Base-by-base conservation (phyloP, 1,140 invertebrate genomes). In the Drosophila quadrilineata region DNA sequence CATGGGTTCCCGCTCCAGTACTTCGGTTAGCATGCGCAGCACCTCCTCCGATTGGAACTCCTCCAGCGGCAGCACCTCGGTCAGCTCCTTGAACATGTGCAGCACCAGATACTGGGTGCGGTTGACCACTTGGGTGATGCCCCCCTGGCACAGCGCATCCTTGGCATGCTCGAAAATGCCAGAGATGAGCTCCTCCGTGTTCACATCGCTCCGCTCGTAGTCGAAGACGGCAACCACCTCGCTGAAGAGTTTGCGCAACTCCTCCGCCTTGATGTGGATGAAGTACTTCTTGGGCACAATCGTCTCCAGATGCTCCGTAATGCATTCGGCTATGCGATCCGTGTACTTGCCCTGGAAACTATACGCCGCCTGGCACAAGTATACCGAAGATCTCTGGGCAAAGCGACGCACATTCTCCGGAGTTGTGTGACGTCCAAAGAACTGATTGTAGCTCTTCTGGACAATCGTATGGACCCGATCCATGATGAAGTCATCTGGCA, bases 261-360 rank as follows among this genome's bases (percentile, higher is more conserved):
- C 75, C 0, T 89, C 74, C 8, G 57, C 56, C 9, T 62, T 67
- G 3, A 89, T 71, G 49, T 84, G 64, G 2, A 89, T 67, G 5
- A 88, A 64, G 45, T 88, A 89, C 36, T 89, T 89, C 48, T 87
- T 85, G 0, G 88, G 88, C 28, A 90, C 73, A 62, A 88, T 74
- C 0, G 43, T 70, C 53, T 87, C 62, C 48, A 89, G 57, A 22
- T 74, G 72, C 29, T 88, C 71, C 3, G 71, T 87, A 6, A 89
- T 84, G 52, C 82, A 87, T 21, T 85, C 79, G 9, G 76, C 52
- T 6, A 89, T 84, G 26, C 76, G 68, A 22, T 89, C 87, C 6
- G 76, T 86, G 9, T 82, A 73, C 3, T 54, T 49, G 5, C 89
- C 75, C 52, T 88, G 71, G 21, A 89, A 89, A 8, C 54, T 89